These are phyloP conservation scores for Pseudomyrmex cubaensis DNA, from an alignment of 1,140 invertebrate genomes.

Conservation along the genomic window DNA sequence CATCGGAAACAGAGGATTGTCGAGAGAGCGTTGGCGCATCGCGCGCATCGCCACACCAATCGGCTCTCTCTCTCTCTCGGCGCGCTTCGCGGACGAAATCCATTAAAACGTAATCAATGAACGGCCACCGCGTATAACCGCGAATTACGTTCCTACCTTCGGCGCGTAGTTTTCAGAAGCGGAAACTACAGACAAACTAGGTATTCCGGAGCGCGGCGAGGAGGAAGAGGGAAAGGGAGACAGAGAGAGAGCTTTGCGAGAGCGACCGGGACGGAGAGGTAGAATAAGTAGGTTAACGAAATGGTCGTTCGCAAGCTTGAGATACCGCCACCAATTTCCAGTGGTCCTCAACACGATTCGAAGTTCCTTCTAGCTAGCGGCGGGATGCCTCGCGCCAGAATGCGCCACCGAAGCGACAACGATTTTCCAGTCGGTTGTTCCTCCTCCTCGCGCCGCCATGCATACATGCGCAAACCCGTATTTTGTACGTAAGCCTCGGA, in stretches of 20 bases:
- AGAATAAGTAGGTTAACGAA: conserved; percentile 75
- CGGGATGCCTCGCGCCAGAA: conserved; percentile 38
- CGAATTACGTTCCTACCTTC: conserved; percentile 43
- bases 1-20: conserved; percentile 40
- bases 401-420: conserved; percentile 66
- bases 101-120: conserved; percentile 67
- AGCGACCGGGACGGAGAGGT: conserved; percentile 46
- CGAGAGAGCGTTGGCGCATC: conserved; percentile 4
- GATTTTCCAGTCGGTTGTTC: conserved; percentile 73
- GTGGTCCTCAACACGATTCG: conserved; percentile 70
- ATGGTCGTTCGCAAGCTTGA: conserved; percentile 73
- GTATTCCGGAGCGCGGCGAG: background rate
- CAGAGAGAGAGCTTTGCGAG: background rate
- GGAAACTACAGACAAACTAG: conserved; percentile 62
- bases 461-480: conserved; percentile 71
- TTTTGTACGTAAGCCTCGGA: conserved; percentile 70
- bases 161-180: conserved; percentile 42
- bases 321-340: conserved; percentile 71
- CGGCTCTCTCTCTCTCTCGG: background rate
- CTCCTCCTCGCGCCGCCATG: conserved; percentile 53
- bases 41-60: background rate
- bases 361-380: conserved; percentile 55
- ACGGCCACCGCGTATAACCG: conserved; percentile 27
- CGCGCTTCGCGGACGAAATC: background rate
- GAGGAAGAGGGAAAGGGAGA: too few species aligned